phyloP scores from a whole-genome alignment of 1,140 invertebrate species.

The Hormaphis cornu region DNA sequence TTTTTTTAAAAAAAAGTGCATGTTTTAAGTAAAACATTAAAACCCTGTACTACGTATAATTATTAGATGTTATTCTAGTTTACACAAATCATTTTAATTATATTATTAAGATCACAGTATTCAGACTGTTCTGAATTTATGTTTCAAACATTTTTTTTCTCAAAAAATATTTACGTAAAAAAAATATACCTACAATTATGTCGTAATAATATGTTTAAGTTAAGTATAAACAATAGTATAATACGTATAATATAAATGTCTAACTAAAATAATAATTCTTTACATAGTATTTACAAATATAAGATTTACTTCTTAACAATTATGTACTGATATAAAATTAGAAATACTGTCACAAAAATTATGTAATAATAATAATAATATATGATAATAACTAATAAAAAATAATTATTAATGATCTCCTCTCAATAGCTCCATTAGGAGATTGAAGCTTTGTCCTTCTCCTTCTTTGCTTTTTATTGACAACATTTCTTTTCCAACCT shows the following conservation, averaged over 20 bases:
- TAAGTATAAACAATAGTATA: no score
- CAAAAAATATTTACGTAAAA: constrained; percentile 7
- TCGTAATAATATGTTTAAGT: no score
- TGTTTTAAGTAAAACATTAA: constrained; percentile 31
- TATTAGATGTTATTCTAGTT: not conserved
- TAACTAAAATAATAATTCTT: not conserved
- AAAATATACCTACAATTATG: constrained; percentile 20
- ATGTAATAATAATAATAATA: constrained; percentile 12
- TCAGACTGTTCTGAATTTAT: constrained; percentile 30
- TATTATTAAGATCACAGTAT: constrained; percentile 31
- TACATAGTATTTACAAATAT: not conserved
- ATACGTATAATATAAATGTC: no score
- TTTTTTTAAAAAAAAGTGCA: constrained; percentile 9
- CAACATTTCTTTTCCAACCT: constrained; percentile 87
- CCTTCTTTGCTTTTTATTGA: constrained; percentile 76
- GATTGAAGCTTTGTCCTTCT: constrained; percentile 81
- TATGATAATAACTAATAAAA: not conserved
- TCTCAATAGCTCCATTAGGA: constrained; percentile 87
- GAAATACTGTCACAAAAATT: constrained; percentile 21
- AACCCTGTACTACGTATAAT: constrained; percentile 25
- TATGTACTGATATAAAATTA: not conserved
- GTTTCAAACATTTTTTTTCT: not conserved
- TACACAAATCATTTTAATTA: constrained; percentile 12
- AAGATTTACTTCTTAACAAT: not conserved
- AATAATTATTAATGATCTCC: constrained; percentile 65